Percentiles rank a stretch among this genome's conserved stretches.
Conservation (phyloP, 2,113 vertebrate genomes). For the Albula goreensis region DNA sequence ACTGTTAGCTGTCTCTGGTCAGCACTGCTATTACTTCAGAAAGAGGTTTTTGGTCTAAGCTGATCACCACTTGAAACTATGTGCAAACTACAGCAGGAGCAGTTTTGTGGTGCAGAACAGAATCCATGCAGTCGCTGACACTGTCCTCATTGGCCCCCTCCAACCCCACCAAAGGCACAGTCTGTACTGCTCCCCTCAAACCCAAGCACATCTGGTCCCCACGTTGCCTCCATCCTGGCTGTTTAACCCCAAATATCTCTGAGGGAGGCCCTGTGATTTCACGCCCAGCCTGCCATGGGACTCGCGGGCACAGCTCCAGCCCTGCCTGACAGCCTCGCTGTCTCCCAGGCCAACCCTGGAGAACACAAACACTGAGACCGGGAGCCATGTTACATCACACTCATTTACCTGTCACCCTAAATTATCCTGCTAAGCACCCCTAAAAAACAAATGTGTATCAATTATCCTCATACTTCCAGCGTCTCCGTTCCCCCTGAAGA, state of each 20-base stretch:
- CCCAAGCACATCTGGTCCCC: not conserved
- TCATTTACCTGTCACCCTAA: constrained; percentile 14
- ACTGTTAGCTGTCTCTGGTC: not conserved
- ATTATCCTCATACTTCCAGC: not conserved
- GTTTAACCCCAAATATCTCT: not conserved
- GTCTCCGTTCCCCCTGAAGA: not conserved
- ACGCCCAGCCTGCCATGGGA: not conserved
- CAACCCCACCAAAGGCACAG: not conserved
- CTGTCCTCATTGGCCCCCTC: constrained; percentile 23
- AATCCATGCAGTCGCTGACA: constrained; percentile 36
- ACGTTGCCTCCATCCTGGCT: not conserved
- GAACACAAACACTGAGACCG: not conserved
- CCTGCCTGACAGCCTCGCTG: not conserved
- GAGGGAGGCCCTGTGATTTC: not conserved
- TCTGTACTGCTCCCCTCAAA: not conserved
- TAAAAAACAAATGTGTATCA: constrained; percentile 15
- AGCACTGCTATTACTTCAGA: constrained; percentile 36
- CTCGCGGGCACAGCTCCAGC: not conserved
- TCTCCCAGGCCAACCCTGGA: not conserved
- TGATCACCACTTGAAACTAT: constrained; percentile 12
- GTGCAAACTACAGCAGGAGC: not conserved
- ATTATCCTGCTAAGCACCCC: constrained; percentile 18
- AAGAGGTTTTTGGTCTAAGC: constrained; percentile 18
- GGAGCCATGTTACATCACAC: constrained; percentile 3
- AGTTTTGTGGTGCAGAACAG: constrained; percentile 20